These are phyloP conservation scores for Theonella swinhoei DNA, from an alignment of 37 sponge, comb jelly and placozoan species.

Conservation along the genomic window DNA sequence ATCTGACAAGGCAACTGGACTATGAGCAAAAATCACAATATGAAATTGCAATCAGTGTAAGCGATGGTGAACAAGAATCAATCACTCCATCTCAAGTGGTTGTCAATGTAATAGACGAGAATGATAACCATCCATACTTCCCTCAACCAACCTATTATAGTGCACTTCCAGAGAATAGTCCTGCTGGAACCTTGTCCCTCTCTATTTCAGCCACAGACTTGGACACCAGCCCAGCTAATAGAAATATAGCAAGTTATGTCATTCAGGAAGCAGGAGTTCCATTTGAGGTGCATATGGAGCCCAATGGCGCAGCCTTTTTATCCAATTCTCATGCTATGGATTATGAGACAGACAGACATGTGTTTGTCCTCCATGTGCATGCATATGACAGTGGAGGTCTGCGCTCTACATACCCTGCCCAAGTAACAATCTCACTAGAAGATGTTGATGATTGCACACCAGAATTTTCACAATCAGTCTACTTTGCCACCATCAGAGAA, in stretches of 20 bases:
- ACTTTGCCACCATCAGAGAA: constrained; percentile 28
- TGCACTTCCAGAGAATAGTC: constrained; percentile 37
- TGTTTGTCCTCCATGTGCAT: constrained; percentile 42
- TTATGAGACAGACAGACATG: constrained; percentile 47
- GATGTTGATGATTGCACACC: constrained; percentile 71
- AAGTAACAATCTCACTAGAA: constrained; percentile 41
- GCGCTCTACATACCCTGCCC: constrained; percentile 36
- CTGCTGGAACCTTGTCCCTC: constrained; percentile 15
- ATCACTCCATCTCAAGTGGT: constrained; percentile 13
- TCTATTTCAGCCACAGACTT: constrained; percentile 31
- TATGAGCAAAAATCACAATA: constrained; percentile 43
- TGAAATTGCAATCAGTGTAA: constrained; percentile 34
- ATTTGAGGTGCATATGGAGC: background rate
- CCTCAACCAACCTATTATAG: constrained; percentile 17
- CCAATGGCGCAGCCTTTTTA: constrained; percentile 20
- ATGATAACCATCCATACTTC: constrained; percentile 59
- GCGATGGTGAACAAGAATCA: constrained; percentile 43
- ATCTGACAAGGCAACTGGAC: constrained; percentile 36
- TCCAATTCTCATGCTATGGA: constrained; percentile 43
- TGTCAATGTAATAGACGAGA: constrained; percentile 47
- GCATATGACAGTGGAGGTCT: constrained; percentile 56
- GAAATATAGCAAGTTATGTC: constrained; percentile 32
- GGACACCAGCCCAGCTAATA: constrained; percentile 42
- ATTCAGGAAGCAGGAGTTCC: constrained; percentile 40
- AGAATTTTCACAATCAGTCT: constrained; percentile 5